Percentiles rank a stretch among this genome's conserved stretches.
Evolutionary conservation across 2,113 vertebrate genomes (phyloP).

Genomic region (Triplophysa siluroides): DNA sequence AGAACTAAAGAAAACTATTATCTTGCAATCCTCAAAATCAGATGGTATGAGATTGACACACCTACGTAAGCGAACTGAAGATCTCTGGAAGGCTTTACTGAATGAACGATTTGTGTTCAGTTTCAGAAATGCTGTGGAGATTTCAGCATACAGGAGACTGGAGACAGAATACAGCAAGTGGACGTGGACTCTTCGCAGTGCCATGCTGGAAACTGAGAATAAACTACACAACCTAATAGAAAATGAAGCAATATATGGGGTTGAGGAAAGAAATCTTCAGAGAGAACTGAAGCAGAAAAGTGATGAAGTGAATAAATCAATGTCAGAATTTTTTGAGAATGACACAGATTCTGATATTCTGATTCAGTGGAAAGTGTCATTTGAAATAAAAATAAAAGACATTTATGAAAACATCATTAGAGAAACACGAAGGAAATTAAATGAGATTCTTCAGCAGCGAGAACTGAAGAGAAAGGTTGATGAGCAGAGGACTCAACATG

Average conservation of each 20-base stretch:
- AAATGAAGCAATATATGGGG: conserved; percentile 37
- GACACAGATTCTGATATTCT: conserved; percentile 8
- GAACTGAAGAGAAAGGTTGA: too few species aligned
- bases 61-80: conserved; percentile 64
- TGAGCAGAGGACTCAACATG: too few species aligned
- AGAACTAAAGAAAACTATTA: conserved; percentile 40
- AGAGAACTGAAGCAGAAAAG: conserved; percentile 19
- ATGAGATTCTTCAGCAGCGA: too few species aligned
- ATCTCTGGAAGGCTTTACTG: conserved; percentile 60
- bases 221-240: conserved; percentile 58
- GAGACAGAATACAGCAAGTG: conserved; percentile 49
- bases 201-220: conserved; percentile 60
- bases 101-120: conserved; percentile 63
- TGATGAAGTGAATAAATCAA: conserved; percentile 41
- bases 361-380: background rate
- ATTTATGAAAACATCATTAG: too few species aligned
- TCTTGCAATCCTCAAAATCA: conserved; percentile 22
- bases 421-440: too few species aligned
- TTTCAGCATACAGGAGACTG: conserved; percentile 60
- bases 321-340: conserved; percentile 62
- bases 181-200: conserved; percentile 48
- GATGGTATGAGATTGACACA: conserved; percentile 53
- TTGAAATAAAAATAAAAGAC: too few species aligned
- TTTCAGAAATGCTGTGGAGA: conserved; percentile 69
- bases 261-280: conserved; percentile 5